A percentile compares a stretch with the other conserved stretches of the same genome.
Conservation (phyloP, 1,140 invertebrate species). For the Cotesia glomerata region DNA sequence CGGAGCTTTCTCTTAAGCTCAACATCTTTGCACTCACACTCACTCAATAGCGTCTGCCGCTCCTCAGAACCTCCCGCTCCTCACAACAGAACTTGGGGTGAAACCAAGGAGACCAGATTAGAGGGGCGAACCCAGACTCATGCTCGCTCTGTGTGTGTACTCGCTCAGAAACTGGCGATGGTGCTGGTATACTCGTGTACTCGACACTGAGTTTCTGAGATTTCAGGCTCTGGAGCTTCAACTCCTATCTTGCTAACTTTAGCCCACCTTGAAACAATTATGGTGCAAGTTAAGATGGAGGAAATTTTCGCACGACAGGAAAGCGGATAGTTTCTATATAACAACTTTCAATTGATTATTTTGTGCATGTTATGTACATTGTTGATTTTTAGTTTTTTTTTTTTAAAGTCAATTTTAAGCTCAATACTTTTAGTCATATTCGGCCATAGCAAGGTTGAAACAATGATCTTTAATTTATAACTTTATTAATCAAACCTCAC, state of each 20-base stretch:
- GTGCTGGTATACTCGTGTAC: constrained; percentile 19
- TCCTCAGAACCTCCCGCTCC: no score
- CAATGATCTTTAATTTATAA: no score
- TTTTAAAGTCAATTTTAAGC: no score
- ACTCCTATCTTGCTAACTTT: constrained; percentile 10
- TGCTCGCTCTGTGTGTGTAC: constrained; percentile 24
- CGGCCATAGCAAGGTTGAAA: no score
- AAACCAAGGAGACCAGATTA: constrained; percentile 64
- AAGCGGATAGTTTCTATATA: constrained; percentile 13
- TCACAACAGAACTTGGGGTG: no score
- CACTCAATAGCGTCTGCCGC: no score
- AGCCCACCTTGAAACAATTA: constrained; percentile 33
- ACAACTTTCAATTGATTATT: constrained; percentile 3
- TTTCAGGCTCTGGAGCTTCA: background rate
- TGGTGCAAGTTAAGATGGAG: constrained; percentile 41
- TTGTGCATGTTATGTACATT: background rate
- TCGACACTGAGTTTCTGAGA: constrained; percentile 19
- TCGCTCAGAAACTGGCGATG: constrained; percentile 2
- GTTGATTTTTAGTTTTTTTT: no score
- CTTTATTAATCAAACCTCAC: no score
- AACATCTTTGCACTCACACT: no score
- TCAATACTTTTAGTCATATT: no score
- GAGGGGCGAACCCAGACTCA: constrained; percentile 51
- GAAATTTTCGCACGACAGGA: constrained; percentile 38
- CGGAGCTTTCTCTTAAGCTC: no score